phyloP scores from a whole-genome alignment of 2,888 invertebrate species.

The Rhagonycha fulva region DNA sequence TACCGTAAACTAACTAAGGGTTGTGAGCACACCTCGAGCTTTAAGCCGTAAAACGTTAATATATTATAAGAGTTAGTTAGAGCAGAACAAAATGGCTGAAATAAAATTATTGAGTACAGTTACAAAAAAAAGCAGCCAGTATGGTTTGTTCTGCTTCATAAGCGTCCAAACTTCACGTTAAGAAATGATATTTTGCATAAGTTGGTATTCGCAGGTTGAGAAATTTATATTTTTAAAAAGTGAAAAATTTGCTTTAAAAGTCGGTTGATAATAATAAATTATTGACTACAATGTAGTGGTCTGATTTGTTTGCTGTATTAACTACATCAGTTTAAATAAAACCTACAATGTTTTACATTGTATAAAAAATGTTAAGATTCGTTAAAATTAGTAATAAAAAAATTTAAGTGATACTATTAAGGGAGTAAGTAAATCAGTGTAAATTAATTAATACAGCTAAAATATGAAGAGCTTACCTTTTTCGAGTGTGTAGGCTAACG shows the following conservation, averaged over 20 bases:
- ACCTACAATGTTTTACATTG: too few relatives aligned
- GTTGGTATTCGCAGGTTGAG: too few relatives aligned
- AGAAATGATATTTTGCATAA: too few relatives aligned
- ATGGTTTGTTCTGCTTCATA: too few relatives aligned
- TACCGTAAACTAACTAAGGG: neutral
- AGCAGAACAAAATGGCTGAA: neutral
- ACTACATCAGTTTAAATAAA: too few relatives aligned
- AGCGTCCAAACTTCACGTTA: too few relatives aligned
- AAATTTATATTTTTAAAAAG: too few relatives aligned
- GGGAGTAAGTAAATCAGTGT: neutral
- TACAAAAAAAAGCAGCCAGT: too few relatives aligned
- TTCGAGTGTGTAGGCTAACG: slow-evolving; percentile 24
- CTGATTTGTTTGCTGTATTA: too few relatives aligned
- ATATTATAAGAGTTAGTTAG: neutral
- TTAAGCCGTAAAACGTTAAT: neutral
- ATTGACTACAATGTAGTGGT: too few relatives aligned
- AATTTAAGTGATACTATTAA: neutral
- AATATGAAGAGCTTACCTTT: slow-evolving; percentile 17
- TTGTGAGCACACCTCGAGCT: neutral
- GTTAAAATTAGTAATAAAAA: neutral
- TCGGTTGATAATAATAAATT: too few relatives aligned
- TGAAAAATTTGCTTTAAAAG: too few relatives aligned
- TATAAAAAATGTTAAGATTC: neutral
- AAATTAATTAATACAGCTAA: neutral
- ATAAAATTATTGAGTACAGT: neutral